Base-by-base conservation (phyloP, 1,140 invertebrate genomes). In the Leptinotarsa defecta region DNA sequence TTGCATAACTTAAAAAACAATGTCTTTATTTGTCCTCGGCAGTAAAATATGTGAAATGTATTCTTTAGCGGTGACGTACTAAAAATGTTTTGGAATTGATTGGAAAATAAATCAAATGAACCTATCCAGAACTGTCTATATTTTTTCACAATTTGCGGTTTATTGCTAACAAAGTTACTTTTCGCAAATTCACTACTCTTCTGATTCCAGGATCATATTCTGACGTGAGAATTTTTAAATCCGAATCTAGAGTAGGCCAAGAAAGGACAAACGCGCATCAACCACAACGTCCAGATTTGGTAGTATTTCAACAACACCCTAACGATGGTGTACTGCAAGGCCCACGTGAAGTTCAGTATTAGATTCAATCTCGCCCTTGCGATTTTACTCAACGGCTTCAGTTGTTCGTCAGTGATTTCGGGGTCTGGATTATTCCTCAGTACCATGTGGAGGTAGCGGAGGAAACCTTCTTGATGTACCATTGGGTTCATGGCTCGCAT, bases 191-290 rank as follows among this genome's bases (percentile, higher is more conserved):
- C 34, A 43, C 8, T 11, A 11, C 8, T 43, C 2, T 43, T 43
- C 34, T 8, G 2, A 43, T 11, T 11, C 2, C 4, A 3, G 8
- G 11, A 43, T 65, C 64, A 65, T 19, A 73, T 65, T 20, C 48
- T 73, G 13, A 74, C 73, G 19, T 48, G 4, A n/a, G 76, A 76
- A 74, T 81, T 72, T 27, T 67, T 19, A 62, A 61, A 61, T 15
- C 84, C 83, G 73, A 74, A 85, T 69, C 77, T 81, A 71, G 77
- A 83, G 69, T 80, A 81, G 4, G 83, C 83, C 68, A 85, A 78
- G 78, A 79, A 83, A 13, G 83, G 83, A 74, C 75, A 84, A 52
- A 76, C 43, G 61, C 79, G 74, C 76, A 81, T 81, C 17, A 84
- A 64, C 82, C 81, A 84, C 11, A 84, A 65, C 3, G 79, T 22